Percentiles rank a stretch among this genome's conserved stretches.
phyloP scores from a whole-genome alignment of 2,113 vertebrate species.

The Lampris megalopsis region DNA sequence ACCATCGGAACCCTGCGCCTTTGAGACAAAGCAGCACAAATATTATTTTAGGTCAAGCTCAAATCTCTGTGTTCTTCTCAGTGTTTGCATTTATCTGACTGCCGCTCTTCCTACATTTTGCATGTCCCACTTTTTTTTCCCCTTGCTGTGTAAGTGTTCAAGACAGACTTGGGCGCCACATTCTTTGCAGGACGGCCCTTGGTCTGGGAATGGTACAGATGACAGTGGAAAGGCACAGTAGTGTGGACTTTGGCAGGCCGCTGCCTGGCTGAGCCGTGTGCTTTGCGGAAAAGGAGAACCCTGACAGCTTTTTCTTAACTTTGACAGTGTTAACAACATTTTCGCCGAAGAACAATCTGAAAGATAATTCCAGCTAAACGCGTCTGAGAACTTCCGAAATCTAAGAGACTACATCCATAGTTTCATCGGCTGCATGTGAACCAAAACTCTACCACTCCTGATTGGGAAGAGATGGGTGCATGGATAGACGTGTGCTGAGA shows the following conservation, averaged over 20 bases:
- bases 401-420: constrained; percentile 26
- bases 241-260: constrained; percentile 92
- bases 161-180: constrained; percentile 83
- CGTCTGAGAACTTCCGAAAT: constrained; percentile 20
- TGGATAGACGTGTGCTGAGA: too few relatives aligned
- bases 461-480: too few relatives aligned
- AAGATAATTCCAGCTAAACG: neutral
- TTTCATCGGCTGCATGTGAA: too few relatives aligned
- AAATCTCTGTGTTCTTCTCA: neutral
- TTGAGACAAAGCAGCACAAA: too few relatives aligned
- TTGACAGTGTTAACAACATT: constrained; percentile 58
- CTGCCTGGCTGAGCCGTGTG: constrained; percentile 51
- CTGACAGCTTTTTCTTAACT: constrained; percentile 42
- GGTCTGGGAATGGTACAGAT: constrained; percentile 94
- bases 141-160: constrained; percentile 23
- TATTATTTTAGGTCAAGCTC: neutral
- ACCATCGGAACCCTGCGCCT: too few relatives aligned
- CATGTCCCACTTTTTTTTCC: constrained; percentile 12
- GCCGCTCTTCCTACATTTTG: constrained; percentile 17
- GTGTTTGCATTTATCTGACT: constrained; percentile 31
- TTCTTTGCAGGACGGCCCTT: constrained; percentile 90
- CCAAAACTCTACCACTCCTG: too few relatives aligned
- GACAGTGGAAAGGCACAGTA: constrained; percentile 91
- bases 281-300: constrained; percentile 37
- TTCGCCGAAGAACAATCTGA: constrained; percentile 32